phyloP scores from a whole-genome alignment of 2,888 invertebrate genomes.

The Frankliniella intonsa region DNA sequence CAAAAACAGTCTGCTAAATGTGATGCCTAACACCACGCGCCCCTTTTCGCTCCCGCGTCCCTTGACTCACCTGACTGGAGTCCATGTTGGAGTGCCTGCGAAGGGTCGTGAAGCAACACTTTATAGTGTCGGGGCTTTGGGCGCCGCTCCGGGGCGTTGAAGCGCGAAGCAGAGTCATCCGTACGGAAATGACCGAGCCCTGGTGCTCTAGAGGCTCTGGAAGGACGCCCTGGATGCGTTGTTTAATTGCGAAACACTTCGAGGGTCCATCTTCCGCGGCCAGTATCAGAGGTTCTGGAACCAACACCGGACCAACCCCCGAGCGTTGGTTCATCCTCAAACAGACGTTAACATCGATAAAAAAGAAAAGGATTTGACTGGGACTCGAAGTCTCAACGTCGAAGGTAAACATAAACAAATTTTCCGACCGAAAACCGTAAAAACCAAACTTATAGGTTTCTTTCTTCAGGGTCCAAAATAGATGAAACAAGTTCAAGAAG shows the following conservation, averaged over 20 bases:
- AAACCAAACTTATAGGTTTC: too few species aligned
- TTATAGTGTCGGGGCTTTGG: background rate
- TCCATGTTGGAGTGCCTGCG: constrained; percentile 4
- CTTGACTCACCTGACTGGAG: background rate
- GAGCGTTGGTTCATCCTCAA: too few species aligned
- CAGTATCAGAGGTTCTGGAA: too few species aligned
- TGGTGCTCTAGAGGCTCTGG: background rate
- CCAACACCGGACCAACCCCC: too few species aligned
- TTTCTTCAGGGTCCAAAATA: too few species aligned
- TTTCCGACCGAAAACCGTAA: too few species aligned
- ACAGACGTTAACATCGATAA: too few species aligned
- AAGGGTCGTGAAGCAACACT: background rate
- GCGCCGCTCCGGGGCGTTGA: background rate
- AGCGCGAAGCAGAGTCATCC: background rate
- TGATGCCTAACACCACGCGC: background rate
- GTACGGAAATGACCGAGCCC: background rate
- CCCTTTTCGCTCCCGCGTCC: background rate
- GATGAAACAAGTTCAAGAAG: too few species aligned
- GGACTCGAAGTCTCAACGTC: too few species aligned
- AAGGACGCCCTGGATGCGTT: background rate
- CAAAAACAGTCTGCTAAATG: background rate
- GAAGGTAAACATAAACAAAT: too few species aligned
- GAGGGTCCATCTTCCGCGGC: background rate
- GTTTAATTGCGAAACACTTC: background rate
- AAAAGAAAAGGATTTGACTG: too few species aligned